These are phyloP conservation scores for Leontopithecus rosalia DNA, from an alignment of 2,797 vertebrate species.

Conservation along the genomic window DNA sequence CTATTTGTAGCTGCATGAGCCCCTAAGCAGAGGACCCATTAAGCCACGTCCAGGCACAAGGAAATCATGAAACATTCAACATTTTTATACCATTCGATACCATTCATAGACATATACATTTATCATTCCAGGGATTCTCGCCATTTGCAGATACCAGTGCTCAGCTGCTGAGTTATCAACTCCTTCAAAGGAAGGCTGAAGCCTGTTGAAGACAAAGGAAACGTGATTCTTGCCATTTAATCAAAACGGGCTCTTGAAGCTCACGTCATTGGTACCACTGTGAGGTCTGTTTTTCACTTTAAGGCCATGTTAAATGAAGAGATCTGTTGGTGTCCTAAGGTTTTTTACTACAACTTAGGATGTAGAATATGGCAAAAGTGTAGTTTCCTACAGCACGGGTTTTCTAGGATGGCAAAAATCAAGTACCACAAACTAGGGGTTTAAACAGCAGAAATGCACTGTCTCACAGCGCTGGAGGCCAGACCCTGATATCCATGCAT, in stretches of 20 bases:
- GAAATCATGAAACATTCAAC: not conserved
- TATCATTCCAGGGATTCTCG: not conserved
- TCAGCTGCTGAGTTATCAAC: not conserved
- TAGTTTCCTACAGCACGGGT: not conserved
- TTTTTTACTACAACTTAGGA: not conserved
- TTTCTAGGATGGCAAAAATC: not conserved
- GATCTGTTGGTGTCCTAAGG: not conserved
- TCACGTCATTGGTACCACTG: not conserved
- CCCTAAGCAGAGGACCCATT: not conserved
- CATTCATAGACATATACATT: not conserved
- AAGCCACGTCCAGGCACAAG: not conserved
- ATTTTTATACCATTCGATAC: not conserved
- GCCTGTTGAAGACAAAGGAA: not conserved
- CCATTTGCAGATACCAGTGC: not conserved
- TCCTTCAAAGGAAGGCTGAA: not conserved
- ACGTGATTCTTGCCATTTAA: not conserved
- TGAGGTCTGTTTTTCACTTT: not conserved
- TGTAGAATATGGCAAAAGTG: fast-evolving
- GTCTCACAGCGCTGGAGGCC: not conserved
- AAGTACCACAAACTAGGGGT: not conserved
- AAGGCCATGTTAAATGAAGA: not conserved
- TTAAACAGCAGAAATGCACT: not conserved
- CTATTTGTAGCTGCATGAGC: not conserved
- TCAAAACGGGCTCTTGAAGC: not conserved
- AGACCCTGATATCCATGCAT: fast-evolving